Percentiles rank a stretch among this genome's conserved stretches.
Evolutionary conservation across 2,797 vertebrate species (phyloP).

Genomic region (Acanthurus lineatus): DNA sequence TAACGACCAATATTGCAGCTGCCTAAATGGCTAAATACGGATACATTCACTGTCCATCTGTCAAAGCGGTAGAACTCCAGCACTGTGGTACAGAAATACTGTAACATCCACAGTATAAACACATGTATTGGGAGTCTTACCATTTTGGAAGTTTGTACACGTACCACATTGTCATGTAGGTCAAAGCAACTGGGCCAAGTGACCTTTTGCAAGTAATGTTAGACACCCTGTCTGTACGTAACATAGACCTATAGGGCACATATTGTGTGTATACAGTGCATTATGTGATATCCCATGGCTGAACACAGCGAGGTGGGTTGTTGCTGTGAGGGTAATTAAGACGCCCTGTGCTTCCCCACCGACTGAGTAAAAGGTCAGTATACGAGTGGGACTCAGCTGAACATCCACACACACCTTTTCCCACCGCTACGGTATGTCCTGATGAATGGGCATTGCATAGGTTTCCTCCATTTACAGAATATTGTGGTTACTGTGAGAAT

Average conservation of each 20-base stretch:
- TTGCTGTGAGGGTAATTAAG: constrained; percentile 69
- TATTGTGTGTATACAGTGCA: constrained; percentile 16
- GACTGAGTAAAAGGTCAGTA: constrained; percentile 71
- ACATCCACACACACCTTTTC: constrained; percentile 39
- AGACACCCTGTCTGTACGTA: constrained; percentile 2
- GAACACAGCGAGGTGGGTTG: constrained; percentile 21
- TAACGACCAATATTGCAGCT: background rate
- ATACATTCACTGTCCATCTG: background rate
- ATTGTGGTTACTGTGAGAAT: background rate
- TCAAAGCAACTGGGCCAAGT: constrained; percentile 26
- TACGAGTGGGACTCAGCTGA: constrained; percentile 62
- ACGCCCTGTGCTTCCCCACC: constrained; percentile 24
- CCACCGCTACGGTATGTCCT: background rate
- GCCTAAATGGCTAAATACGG: background rate
- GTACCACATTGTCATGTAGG: constrained; percentile 11
- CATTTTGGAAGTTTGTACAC: background rate
- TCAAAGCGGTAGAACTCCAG: background rate
- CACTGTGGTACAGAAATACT: background rate
- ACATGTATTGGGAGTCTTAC: background rate
- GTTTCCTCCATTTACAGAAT: background rate
- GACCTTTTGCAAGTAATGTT: constrained; percentile 51
- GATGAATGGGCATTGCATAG: background rate
- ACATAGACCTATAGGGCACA: constrained; percentile 7
- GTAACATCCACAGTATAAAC: background rate
- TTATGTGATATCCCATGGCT: constrained; percentile 11